phyloP scores from a whole-genome alignment of 2,113 vertebrate species.

The Mixornis gularis region DNA sequence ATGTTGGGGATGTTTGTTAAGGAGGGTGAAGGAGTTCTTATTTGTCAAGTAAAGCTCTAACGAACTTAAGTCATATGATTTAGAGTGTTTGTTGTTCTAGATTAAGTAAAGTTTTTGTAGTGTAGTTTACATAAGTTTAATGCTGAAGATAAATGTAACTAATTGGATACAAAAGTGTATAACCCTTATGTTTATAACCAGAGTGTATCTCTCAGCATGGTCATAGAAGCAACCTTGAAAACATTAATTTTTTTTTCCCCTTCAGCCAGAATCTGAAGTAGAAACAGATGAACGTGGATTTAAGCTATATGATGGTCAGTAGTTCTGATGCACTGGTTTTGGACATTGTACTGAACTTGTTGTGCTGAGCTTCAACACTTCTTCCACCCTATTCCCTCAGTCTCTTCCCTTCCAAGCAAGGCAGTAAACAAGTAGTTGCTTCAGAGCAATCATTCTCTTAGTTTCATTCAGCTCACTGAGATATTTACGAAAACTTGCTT shows the following conservation, averaged over 20 bases:
- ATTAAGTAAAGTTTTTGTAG: neutral
- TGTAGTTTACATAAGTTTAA: neutral
- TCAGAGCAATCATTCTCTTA: neutral
- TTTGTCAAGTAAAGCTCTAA: neutral
- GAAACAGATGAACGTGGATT: slow-evolving; percentile 85
- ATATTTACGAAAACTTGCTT: neutral
- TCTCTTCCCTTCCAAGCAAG: neutral
- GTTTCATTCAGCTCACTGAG: neutral
- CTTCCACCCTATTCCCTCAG: accelerated
- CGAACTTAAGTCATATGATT: neutral
- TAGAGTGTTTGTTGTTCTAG: neutral
- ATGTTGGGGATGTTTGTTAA: neutral
- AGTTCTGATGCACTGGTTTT: neutral
- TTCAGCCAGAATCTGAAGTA: slow-evolving; percentile 82
- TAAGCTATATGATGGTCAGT: slow-evolving; percentile 90
- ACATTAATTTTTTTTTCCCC: neutral
- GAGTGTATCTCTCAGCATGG: neutral
- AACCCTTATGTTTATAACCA: neutral
- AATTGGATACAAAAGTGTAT: neutral
- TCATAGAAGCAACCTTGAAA: neutral
- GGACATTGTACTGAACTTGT: neutral
- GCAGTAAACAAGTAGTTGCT: neutral
- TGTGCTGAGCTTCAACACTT: neutral
- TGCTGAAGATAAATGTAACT: neutral
- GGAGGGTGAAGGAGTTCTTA: neutral